Percentiles rank a stretch among this genome's conserved stretches.
These are phyloP conservation scores for Amphibalanus amphitrite DNA, from an alignment of 1,140 invertebrate species.

Conservation along the genomic window DNA sequence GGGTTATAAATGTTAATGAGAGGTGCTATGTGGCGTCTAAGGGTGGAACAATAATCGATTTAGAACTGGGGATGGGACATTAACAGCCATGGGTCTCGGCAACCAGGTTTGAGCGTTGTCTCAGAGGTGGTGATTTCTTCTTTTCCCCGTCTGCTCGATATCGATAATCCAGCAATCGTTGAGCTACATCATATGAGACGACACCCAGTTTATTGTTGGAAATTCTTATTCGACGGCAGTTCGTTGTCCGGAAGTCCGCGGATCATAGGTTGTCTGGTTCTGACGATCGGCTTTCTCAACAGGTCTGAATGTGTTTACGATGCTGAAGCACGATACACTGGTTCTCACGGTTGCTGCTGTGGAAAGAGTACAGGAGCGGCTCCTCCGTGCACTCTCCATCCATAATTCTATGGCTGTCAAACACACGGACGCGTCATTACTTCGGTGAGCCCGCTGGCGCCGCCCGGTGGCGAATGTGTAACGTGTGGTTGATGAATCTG, in stretches of 20 bases:
- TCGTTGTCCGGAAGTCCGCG: neutral
- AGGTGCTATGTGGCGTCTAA: no score
- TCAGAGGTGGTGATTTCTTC: no score
- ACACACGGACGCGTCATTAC: neutral
- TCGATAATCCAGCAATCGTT: constrained; percentile 9
- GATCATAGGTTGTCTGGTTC: constrained; percentile 22
- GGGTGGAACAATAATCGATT: no score
- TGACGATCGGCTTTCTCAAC: constrained; percentile 67
- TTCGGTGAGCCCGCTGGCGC: neutral
- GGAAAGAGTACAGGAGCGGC: constrained; percentile 64
- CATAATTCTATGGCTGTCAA: neutral
- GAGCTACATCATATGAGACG: neutral
- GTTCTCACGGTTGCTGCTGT: constrained; percentile 71
- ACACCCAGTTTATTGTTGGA: neutral
- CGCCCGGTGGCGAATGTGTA: no score
- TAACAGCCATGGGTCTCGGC: no score
- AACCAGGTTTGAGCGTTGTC: no score
- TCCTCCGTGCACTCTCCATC: constrained; percentile 24
- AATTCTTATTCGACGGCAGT: neutral
- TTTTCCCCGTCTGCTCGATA: no score
- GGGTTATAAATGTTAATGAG: no score
- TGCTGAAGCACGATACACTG: constrained; percentile 91
- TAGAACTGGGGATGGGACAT: no score
- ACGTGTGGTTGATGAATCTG: neutral
- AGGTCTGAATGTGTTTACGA: constrained; percentile 49